A percentile compares a stretch with the other conserved stretches of the same genome.
phyloP scores from a whole-genome alignment of 2,888 invertebrate genomes.

The Cosmorhoe ocellata region DNA sequence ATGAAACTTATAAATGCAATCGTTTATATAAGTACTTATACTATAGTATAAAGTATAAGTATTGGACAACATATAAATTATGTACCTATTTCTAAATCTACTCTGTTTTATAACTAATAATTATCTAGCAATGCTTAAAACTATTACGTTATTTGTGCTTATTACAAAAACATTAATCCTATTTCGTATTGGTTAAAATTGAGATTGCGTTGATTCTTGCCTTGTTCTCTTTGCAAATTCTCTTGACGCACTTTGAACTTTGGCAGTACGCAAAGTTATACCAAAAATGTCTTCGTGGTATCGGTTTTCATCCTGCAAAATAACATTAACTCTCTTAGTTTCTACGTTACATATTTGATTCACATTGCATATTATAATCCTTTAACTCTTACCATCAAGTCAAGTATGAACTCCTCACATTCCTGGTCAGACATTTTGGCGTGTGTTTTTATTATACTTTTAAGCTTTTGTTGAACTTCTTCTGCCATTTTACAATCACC shows the following conservation, averaged over 20 bases:
- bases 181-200: slow-evolving; percentile 28
- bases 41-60: no score
- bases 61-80: no score
- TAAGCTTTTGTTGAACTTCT: slow-evolving; percentile 94
- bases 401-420: slow-evolving; percentile 91
- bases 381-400: slow-evolving; percentile 87
- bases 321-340: background rate
- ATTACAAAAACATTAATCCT: background rate
- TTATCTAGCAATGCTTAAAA: background rate
- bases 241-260: slow-evolving; percentile 92
- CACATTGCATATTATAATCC: background rate
- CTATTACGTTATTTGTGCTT: no score
- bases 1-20: no score
- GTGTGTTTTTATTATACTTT: slow-evolving; percentile 85
- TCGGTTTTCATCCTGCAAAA: slow-evolving; percentile 91
- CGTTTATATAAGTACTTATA: no score
- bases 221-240: slow-evolving; percentile 86
- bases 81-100: no score
- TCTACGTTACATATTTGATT: no score
- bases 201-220: slow-evolving; percentile 55
- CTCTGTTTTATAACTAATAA: no score
- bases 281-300: slow-evolving; percentile 99
- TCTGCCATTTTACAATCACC: slow-evolving; percentile 99
- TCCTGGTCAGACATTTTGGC: slow-evolving; percentile 88
- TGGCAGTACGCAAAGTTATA: slow-evolving; percentile 93